Base-by-base conservation (phyloP, 2,888 invertebrate genomes). In the Strigamia maritima region DNA sequence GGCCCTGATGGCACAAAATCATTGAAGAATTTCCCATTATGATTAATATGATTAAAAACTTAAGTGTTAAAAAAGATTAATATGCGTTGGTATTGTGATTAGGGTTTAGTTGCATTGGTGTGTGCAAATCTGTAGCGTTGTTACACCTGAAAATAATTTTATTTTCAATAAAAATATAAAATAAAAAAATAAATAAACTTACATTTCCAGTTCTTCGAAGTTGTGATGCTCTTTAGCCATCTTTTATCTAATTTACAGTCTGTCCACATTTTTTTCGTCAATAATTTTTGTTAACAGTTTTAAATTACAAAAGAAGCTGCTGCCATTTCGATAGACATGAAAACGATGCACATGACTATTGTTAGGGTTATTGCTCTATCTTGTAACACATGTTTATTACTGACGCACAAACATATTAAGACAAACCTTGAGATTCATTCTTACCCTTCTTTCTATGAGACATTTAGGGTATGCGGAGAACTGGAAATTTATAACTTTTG, bases 371-470 rank as follows among this genome's bases (percentile, higher is more conserved):
- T 74, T 28, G 24, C 8, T 22, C 22, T 8, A 7, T 28, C 26
- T 28, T 16, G 24, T 74, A 16, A 74, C 74, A 14, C 24, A 8
- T 4, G 2, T 22, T 28, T 24, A 19, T 74, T 22, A 28, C 74
- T 22, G 74, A 74, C 24, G n/a, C 16, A 22, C 1, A 2, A 16
- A n/a, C 24, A 70, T 14, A 10, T 3, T 35, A 35, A 10, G 35
- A 28, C 74, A 74, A 74, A 74, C n/a, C 74, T 22, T 24, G 31
- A 1, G 24, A 22, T 74, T 7, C 74, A 74, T 28, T 22, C 26
- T 74, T 74, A 74, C 74, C 74, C 31, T 74, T 74, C 31, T 74
- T 28, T 74, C 16, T 74, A 24, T 28, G 74, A 74, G 31, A 22
- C 74, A 74, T 74, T 22, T 19, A 74, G 74, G 74, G 74, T 22